Evolutionary conservation across 1,140 invertebrate species (phyloP), one percentile per base, ranked within the genome.

Genomic region (Euschistus heros): DNA sequence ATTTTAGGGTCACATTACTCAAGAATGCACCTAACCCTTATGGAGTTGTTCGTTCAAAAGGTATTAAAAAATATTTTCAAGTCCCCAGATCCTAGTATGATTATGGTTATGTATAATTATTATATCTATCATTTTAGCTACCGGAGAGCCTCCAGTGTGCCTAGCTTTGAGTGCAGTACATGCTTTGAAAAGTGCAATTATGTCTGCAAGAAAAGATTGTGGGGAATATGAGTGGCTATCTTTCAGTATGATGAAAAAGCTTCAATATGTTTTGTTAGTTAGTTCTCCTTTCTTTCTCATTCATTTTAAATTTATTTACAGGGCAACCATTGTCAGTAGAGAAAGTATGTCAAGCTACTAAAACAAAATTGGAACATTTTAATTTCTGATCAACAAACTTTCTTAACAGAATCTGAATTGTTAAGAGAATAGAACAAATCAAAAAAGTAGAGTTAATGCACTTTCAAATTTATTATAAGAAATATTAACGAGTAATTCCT

Each of bases 101-200:
- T n/a, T n/a, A n/a, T n/a, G n/a, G n/a, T n/a, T n/a, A n/a, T n/a
- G n/a, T n/a, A n/a, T n/a, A n/a, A n/a, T n/a, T n/a, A n/a, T n/a
- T n/a, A n/a, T 54, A 7, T 54, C 7, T 6, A 54, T n/a, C 24
- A 37, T 57, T 57, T 26, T 76, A 85, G 89, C 86, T n/a, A 83
- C 85, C 68, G 87, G 86, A 13, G 90, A 92, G 72, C 88, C 90
- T 2, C 86, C 90, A 15, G 73, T 90, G 27, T 87, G 86, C 70
- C 74, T 90, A 75, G 78, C 80, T 18, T 76, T 78, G 44, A 75
- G 76, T 5, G 79, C 88, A 30, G 79, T 86, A 57, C 80, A 86
- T 70, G 90, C 89, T 22, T 79, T 90, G 54, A 80, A 85, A 67
- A 76, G 87, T 63, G 89, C 89, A 1, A 76, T 92, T 26, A 75